Conservation (phyloP, 1,140 invertebrate genomes). For the Aphis craccivora region DNA sequence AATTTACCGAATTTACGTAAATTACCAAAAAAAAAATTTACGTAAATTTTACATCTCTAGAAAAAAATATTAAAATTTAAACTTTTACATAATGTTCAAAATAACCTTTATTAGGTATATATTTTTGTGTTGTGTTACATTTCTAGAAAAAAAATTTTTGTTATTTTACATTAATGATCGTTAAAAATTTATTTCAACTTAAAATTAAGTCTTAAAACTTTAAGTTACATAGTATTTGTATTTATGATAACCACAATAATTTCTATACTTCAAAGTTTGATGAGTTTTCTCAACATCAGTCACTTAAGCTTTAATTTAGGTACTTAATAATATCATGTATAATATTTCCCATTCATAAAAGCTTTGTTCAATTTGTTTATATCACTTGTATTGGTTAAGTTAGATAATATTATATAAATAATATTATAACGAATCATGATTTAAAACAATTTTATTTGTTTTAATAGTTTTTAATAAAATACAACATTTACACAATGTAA, state of each 20-base stretch:
- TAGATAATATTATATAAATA: not conserved
- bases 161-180: not conserved
- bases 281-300: not conserved
- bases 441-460: not conserved
- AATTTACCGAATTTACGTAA: too few species aligned
- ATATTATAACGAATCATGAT: not conserved
- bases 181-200: not conserved
- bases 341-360: not conserved
- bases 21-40: too few species aligned
- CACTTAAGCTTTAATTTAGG: not conserved
- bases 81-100: not conserved
- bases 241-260: not conserved
- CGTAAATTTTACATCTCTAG: too few species aligned
- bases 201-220: not conserved
- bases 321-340: not conserved
- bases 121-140: not conserved
- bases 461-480: not conserved
- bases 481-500: not conserved
- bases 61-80: not conserved
- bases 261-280: not conserved
- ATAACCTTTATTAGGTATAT: not conserved
- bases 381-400: not conserved
- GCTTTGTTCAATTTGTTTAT: not conserved
- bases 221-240: not conserved
- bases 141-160: not conserved